These are phyloP conservation scores for Laspeyria flexula DNA, from an alignment of 2,888 invertebrate genomes.

Conservation along the genomic window DNA sequence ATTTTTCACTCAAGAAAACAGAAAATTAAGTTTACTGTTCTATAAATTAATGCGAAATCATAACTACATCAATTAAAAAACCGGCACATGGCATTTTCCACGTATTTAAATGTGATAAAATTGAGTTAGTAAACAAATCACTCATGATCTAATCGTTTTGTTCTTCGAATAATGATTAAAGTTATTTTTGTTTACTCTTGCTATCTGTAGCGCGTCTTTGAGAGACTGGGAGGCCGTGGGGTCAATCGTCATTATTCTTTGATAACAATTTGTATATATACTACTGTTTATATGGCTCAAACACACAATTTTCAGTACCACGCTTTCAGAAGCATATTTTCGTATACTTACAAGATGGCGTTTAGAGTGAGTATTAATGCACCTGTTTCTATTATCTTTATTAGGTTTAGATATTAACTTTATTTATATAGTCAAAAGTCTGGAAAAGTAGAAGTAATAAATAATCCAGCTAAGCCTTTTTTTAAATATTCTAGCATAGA, in stretches of 20 bases:
- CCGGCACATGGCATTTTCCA: no score
- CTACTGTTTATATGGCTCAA: conserved; percentile 1
- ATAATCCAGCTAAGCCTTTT: no score
- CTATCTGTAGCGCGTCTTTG: conserved; percentile 15
- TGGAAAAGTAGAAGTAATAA: no score
- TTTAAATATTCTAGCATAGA: no score
- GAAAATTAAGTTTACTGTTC: no score
- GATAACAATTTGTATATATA: conserved; percentile 32
- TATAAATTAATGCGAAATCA: no score
- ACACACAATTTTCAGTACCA: not conserved
- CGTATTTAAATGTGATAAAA: not conserved
- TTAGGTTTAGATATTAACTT: no score
- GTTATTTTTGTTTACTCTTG: conserved; percentile 22
- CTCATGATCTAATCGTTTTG: not conserved
- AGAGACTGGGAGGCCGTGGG: conserved; percentile 20
- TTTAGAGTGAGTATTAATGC: conserved; percentile 38
- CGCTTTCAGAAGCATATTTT: not conserved
- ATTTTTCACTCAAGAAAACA: no score
- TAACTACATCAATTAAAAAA: no score
- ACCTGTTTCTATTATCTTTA: no score
- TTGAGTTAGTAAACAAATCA: not conserved
- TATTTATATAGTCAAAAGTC: no score
- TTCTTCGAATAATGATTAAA: conserved; percentile 7
- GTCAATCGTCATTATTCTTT: conserved; percentile 21
- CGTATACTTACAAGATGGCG: conserved; percentile 20